Base-by-base conservation (phyloP, 2,113 vertebrate genomes). In the Sarotherodon lohbergeri region DNA sequence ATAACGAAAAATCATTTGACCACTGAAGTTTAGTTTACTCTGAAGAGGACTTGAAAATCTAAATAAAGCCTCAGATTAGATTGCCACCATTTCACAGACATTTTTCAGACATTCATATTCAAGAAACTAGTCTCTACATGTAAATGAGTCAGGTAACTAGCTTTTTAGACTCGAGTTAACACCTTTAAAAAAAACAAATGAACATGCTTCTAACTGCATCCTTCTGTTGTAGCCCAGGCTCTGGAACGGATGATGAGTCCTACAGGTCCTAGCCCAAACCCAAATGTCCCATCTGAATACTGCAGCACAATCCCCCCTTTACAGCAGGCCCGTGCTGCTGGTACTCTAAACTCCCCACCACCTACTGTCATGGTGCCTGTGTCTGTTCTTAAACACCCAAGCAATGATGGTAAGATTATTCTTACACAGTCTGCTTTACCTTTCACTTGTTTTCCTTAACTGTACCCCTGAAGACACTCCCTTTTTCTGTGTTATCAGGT, bases 181-280 rank as follows among this genome's bases (percentile, higher is more conserved):
- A 4, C 39, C 68, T 46, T 41, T 22, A 3, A 12, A 36, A 36
- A 41, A 22, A 5, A 41, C 19, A 4, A 55, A 13, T 36, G 1
- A 83, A 36, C 57, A 4, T 63, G 7, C 63, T 43, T 79, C 24
- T 34, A 17, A 9, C 36, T 34, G 39, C 68, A 3, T 43, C 4
- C 90, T 5, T 88, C 19, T 88, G 17, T 84, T 94, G 89, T 91
- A 99, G 98, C 97, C 93, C 98, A 98, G 96, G 98, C 98, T 90
- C 96, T 98, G 95, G 97, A 98, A 96, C 97, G 97, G 95, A 99
- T 98, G 98, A 99, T 99, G 98, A 98, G 97, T 95, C 98, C 98
- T 85, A 97, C 97, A 82, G 97, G 97, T 93, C 96, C 97, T 87
- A 96, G 94, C 87, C 96, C 97, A 19, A 97, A 93, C 93, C 97